Evolutionary conservation across 64 coral and sea anemone species (phyloP), one percentile per base, ranked within the genome.

Genomic region (Actinia tenebrosa): DNA sequence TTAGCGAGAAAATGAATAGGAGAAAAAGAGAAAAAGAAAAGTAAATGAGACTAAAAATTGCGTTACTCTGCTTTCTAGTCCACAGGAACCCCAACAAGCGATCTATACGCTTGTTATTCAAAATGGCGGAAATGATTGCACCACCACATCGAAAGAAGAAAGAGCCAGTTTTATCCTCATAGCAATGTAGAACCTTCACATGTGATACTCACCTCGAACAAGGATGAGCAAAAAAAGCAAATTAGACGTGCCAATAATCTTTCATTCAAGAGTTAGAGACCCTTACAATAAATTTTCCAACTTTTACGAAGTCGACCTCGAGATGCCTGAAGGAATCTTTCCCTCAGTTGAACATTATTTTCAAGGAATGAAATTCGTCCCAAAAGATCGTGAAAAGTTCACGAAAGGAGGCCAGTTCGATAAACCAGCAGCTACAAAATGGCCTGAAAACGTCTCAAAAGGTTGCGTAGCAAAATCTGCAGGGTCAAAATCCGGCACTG

Each of bases 331-430:
- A 91, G 94, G 94, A 80, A 56, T 97, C 44, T 97, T 97, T 88
- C 91, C 88, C 27, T 97, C 94, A 15, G 94, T 97, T 6, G 94
- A 97, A 68, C 94, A 97, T 84, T 97, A 97, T 60, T 93, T 97
- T 44, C 94, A 97, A 45, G 94, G 91, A 8, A 97, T 93, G 94
- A 97, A 97, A 43, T 97, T 97, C 80, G 77, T 97, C 30, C 85
- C 88, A 47, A 80, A 93, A 64, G 88, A 97, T 79, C 86, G 88
- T 27, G 45, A 71, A 85, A 87, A 86, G 42, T 97, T 97, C 83
- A 80, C 86, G 18, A 93, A 93, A 88, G 88, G 75, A 53, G 85
- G 95, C 2, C 86, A 93, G 42, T 88, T 97, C 23, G 89, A 88
- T 27, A 91, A 30, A 62, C 69, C 61, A 68, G 63, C 80, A 53